Evolutionary conservation across 23 tunicate species (phyloP), one percentile per base, ranked within the genome.

Genomic region (Ascidia mentula): DNA sequence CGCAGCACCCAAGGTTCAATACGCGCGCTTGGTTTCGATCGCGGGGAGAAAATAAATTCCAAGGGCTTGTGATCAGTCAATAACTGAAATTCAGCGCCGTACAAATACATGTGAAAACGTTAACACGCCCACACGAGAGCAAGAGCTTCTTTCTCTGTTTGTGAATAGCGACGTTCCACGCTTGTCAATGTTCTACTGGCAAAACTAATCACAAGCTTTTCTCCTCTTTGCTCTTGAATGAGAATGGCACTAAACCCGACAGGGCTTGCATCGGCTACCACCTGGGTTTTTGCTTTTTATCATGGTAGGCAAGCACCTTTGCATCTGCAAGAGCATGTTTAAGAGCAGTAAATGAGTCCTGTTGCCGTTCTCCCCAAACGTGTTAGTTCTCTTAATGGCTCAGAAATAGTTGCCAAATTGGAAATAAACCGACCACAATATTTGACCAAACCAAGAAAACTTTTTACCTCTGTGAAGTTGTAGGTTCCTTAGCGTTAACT

Each of bases 41-140:
- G n/a, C n/a, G n/a, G n/a, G n/a, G n/a, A n/a, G n/a, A n/a, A n/a
- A n/a, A n/a, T n/a, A n/a, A n/a, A n/a, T n/a, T n/a, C n/a, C n/a
- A n/a, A n/a, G n/a, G n/a, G n/a, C n/a, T n/a, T n/a, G n/a, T 73
- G 78, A 34, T n/a, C n/a, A n/a, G n/a, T n/a, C n/a, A n/a, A n/a
- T n/a, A n/a, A n/a, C n/a, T n/a, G n/a, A 53, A 78, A 78, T 17
- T 46, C 31, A 20, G 32, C 53, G 6, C 82, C 82, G 26, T 46
- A 53, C 82, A 78, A 36, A 53, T 78, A 53, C 72, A 78, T 32
- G 5, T 31, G 24, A 53, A 78, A 78, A 5, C 82, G 37, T 59
- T 59, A 72, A 78, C 82, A 59, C 46, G 82, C 78, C 78, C 85
- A 82, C 18, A 82, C 85, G 13, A 72, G 38, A 6, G 80, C 87